phyloP scores from a whole-genome alignment of 2,797 vertebrate genomes.

The Ctenochaetus hawaiiensis region DNA sequence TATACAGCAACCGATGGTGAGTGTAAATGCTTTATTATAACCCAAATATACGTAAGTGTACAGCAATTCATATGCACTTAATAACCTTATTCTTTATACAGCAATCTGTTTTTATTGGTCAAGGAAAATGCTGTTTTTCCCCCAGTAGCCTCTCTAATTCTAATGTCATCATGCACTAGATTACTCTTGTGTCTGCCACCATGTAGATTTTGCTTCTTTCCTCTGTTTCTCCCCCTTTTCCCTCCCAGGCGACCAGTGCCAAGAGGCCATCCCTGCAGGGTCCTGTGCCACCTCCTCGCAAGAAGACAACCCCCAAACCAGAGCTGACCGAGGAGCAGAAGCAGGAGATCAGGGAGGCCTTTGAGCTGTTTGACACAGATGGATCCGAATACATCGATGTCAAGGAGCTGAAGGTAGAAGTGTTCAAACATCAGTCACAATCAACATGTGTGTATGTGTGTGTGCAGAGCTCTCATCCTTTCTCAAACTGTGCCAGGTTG shows the following conservation, averaged over 20 bases:
- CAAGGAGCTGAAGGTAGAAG: conserved; percentile 92
- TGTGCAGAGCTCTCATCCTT: neutral
- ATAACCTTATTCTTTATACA: neutral
- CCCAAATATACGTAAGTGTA: neutral
- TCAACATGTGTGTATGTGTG: neutral
- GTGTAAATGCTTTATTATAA: conserved; percentile 21
- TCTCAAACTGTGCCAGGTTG: conserved; percentile 86
- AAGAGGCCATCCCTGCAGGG: conserved; percentile 88
- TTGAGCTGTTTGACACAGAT: conserved; percentile 94
- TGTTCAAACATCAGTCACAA: neutral
- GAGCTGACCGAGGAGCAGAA: conserved; percentile 93
- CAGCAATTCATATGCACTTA: neutral
- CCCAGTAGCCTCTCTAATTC: neutral
- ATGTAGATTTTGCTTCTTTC: neutral
- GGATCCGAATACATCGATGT: conserved; percentile 92
- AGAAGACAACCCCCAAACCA: conserved; percentile 87
- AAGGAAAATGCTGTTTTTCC: too few species aligned
- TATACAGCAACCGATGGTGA: conserved; percentile 71
- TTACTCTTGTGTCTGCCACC: neutral
- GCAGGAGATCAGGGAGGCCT: conserved; percentile 93
- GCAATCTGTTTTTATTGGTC: neutral
- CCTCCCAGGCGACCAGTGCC: conserved; percentile 87
- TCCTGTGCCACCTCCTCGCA: conserved; percentile 86
- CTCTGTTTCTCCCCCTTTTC: neutral
- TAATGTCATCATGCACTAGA: neutral